Evolutionary conservation across 2,888 invertebrate species (phyloP), one percentile per base, ranked within the genome.

Genomic region (Tetramorium bicarinatum): DNA sequence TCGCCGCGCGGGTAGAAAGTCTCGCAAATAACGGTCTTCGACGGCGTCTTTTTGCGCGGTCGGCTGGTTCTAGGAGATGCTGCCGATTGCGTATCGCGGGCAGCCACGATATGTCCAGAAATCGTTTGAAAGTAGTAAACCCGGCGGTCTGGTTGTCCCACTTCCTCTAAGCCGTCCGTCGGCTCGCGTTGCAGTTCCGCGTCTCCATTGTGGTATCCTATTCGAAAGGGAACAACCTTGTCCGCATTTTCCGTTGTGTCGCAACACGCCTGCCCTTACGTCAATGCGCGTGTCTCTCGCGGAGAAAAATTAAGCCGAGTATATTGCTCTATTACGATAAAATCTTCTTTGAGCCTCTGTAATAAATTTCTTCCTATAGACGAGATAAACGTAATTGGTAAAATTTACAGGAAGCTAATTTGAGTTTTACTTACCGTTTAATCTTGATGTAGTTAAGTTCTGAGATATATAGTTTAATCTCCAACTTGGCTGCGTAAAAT

Each of bases 181-280:
- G 83, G 85, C 82, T 56, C 80, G 86, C 84, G 82, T 69, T 89
- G 90, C 86, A 86, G 90, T 90, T 90, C 87, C 90, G 90, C 82
- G 87, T 88, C 34, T 90, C 82, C 89, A 87, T 90, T 89, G 82
- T 89, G 84, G 85, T 79, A 72, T 15, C 54, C 49, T 71, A 80
- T 87, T 89, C 81, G 88, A 89, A 90, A 90, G 86, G 90, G 85
- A 86, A 81, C 77, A 89, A 88, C 89, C 90, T 90, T 90, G 90
- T 90, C 81, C 90, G 88, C 88, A 90, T 90, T 89, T 89, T 88
- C 85, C 82, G 83, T 25, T 83, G 81, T 88, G 84, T 89, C 82
- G 85, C 87, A 69, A 52, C 44, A 49, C 38, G 81, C 34, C 69
- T 69, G 85, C 84, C 87, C 87, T 87, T 83, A 47, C 82, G 66